A percentile compares a stretch with the other conserved stretches of the same genome.
Conservation (phyloP, 2,113 vertebrate genomes). For the Larimichthys crocea region DNA sequence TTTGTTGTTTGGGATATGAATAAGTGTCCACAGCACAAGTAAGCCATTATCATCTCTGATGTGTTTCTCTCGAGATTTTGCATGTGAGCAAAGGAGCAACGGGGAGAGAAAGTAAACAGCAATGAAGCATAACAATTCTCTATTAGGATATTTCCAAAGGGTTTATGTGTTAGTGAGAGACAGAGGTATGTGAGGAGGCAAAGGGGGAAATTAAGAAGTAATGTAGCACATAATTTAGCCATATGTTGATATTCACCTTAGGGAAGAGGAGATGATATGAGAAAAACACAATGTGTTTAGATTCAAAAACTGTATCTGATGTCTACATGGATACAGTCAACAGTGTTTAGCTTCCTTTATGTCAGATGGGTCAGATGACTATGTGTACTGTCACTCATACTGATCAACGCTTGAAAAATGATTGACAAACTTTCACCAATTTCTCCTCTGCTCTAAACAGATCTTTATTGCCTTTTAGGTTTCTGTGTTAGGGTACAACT, state of each 20-base stretch:
- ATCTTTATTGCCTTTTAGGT: background rate
- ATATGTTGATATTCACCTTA: conserved; percentile 53
- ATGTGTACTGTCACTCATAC: background rate
- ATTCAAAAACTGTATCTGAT: background rate
- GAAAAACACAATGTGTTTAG: conserved; percentile 40
- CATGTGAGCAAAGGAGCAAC: background rate
- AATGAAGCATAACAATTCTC: conserved; percentile 14
- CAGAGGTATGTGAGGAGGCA: conserved; percentile 15
- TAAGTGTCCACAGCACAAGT: conserved; percentile 54
- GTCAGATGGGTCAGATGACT: background rate
- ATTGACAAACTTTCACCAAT: background rate
- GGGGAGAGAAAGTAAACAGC: conserved; percentile 3
- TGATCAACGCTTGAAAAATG: background rate
- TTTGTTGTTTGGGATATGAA: conserved; percentile 59
- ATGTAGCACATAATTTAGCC: conserved; percentile 61
- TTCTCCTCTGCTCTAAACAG: background rate
- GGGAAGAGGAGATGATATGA: conserved; percentile 1
- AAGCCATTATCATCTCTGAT: conserved; percentile 61
- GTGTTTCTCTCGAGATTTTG: conserved; percentile 39
- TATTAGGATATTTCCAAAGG: conserved; percentile 33
- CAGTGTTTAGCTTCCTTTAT: background rate
- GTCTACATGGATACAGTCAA: too few species aligned
- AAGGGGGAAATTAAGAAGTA: conserved; percentile 38
- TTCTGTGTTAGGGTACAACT: too few species aligned
- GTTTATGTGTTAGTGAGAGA: conserved; percentile 23